Conservation (phyloP, 2,113 vertebrate species). For the Lamprotornis superbus region DNA sequence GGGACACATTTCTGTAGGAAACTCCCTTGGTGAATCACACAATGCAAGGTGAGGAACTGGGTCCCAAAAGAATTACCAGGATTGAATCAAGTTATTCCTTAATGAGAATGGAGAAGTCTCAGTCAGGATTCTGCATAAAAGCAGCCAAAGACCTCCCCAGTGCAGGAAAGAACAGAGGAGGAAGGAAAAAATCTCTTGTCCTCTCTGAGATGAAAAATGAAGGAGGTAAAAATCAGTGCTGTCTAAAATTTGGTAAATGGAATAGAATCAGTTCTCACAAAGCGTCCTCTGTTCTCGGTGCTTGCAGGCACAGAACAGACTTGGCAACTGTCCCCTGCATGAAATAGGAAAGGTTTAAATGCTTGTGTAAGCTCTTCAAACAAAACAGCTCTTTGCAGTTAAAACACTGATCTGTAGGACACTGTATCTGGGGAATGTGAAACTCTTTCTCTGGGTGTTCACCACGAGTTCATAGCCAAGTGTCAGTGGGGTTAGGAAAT, state of each 20-base stretch:
- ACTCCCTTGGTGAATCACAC: neutral
- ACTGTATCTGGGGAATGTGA: neutral
- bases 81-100: neutral
- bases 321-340: neutral
- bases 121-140: neutral
- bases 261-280: neutral
- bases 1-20: neutral
- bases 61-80: neutral
- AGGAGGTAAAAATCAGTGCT: neutral
- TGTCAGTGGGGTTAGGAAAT: neutral
- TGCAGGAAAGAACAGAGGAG: neutral
- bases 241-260: neutral
- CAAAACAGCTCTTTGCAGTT: neutral
- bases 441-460: neutral
- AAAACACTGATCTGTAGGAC: neutral
- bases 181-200: neutral
- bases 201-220: neutral
- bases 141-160: neutral
- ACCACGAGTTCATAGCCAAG: accelerated
- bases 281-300: neutral
- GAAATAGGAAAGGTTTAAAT: neutral
- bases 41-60: neutral
- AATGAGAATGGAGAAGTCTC: neutral
- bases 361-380: neutral
- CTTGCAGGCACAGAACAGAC: neutral